A percentile compares a stretch with the other conserved stretches of the same genome.
Conservation (phyloP, 1,140 invertebrate species). For the Drosophila orena region DNA sequence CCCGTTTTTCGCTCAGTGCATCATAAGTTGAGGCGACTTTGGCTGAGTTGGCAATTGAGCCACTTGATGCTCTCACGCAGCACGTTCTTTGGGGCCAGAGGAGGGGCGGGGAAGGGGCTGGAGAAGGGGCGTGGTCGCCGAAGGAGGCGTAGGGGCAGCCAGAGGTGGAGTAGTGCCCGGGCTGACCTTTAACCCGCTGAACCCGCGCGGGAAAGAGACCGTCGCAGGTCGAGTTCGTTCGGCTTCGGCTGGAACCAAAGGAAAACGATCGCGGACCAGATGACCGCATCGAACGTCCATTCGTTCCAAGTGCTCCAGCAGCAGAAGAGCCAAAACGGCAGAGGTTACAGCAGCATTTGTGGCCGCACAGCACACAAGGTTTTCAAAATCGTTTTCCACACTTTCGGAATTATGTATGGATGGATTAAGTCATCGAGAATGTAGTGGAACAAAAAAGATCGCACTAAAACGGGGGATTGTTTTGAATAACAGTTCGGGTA, state of each 20-base stretch:
- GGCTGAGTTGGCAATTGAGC: conserved; percentile 64
- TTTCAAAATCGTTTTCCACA: conserved; percentile 5
- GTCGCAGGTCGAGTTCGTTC: conserved; percentile 41
- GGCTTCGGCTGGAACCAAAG: conserved; percentile 78
- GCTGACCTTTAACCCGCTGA: conserved; percentile 74
- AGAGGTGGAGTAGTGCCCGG: conserved; percentile 45
- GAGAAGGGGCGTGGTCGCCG: not conserved
- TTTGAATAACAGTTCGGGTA: too few species aligned
- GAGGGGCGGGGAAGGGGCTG: not conserved
- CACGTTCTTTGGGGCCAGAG: conserved; percentile 1
- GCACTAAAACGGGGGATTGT: too few species aligned
- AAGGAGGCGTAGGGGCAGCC: conserved; percentile 23
- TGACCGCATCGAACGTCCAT: conserved; percentile 82
- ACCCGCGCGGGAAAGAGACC: not conserved
- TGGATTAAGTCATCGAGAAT: too few species aligned
- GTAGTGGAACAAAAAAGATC: too few species aligned
- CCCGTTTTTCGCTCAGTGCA: conserved; percentile 5
- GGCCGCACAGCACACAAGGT: conserved; percentile 32
- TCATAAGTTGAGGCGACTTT: conserved; percentile 12
- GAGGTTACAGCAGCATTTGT: conserved; percentile 16
- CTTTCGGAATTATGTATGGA: not conserved
- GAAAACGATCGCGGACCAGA: conserved; percentile 77
- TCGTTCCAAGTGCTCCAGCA: conserved; percentile 76
- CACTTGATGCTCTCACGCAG: conserved; percentile 77
- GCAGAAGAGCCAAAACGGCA: conserved; percentile 11